Percentiles rank a stretch among this genome's conserved stretches.
These are phyloP conservation scores for Hirtodrosophila duncani DNA, from an alignment of 2,888 invertebrate genomes.

Conservation along the genomic window DNA sequence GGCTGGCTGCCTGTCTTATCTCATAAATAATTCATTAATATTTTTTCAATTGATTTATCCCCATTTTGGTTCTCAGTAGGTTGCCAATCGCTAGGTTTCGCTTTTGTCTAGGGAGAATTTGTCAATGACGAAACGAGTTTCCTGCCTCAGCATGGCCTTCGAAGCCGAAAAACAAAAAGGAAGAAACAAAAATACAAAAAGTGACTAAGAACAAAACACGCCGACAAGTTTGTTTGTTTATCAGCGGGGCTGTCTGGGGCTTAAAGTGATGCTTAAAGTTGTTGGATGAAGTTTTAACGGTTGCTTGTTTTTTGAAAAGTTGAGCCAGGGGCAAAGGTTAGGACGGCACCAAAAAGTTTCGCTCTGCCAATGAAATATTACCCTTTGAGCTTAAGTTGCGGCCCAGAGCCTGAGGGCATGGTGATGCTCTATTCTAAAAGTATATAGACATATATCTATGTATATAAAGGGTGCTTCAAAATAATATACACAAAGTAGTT, in stretches of 20 bases:
- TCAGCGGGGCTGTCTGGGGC: slow-evolving; percentile 19
- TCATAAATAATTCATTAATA: slow-evolving; percentile 66
- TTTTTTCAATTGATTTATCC: slow-evolving; percentile 63
- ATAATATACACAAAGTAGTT: too few species aligned
- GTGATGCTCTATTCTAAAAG: too few species aligned
- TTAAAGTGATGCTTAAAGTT: slow-evolving; percentile 32
- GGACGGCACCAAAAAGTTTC: too few species aligned
- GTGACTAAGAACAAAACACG: slow-evolving; percentile 21
- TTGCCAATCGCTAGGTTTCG: slow-evolving; percentile 10
- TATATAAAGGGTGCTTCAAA: too few species aligned
- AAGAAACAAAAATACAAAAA: slow-evolving; percentile 10
- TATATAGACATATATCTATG: too few species aligned
- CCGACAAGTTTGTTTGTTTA: slow-evolving; percentile 34
- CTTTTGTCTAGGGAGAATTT: slow-evolving; percentile 29
- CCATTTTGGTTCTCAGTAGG: slow-evolving; percentile 22
- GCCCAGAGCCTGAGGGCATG: too few species aligned
- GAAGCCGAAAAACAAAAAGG: neutral
- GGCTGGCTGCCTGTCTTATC: slow-evolving; percentile 23
- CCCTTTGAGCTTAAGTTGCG: too few species aligned
- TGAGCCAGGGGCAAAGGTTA: slow-evolving; percentile 2
- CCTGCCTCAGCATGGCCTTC: slow-evolving; percentile 24
- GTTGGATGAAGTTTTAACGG: slow-evolving; percentile 9
- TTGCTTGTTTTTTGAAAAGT: slow-evolving; percentile 2
- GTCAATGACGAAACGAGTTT: slow-evolving; percentile 37
- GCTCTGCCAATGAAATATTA: too few species aligned